These are phyloP conservation scores for Anolis carolinensis DNA, from an alignment of 2,113 vertebrate genomes.

Conservation along the genomic window DNA sequence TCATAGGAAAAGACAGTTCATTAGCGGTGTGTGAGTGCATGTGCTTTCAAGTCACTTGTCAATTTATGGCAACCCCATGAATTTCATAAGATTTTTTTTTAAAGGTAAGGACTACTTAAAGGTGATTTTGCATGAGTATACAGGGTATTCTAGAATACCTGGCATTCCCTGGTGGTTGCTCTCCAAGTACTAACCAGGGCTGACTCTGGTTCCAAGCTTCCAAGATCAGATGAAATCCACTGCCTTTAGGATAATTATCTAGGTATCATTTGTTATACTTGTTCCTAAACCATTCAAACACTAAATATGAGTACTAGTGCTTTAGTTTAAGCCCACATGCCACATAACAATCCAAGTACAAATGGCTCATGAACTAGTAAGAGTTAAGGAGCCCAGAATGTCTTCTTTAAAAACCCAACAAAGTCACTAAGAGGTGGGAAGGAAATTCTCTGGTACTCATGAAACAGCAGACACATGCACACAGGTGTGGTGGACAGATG, in stretches of 20 bases:
- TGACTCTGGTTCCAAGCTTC: too few species aligned
- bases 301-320: neutral
- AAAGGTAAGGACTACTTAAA: too few species aligned
- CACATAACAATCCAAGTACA: neutral
- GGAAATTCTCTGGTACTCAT: neutral
- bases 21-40: neutral
- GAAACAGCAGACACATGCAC: conserved; percentile 32
- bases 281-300: neutral
- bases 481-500: conserved; percentile 7
- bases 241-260: too few species aligned
- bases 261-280: neutral
- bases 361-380: neutral
- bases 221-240: too few species aligned
- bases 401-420: too few species aligned
- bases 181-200: too few species aligned
- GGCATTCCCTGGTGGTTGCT: too few species aligned
- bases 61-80: too few species aligned
- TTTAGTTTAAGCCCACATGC: neutral
- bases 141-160: too few species aligned
- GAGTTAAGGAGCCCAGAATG: neutral
- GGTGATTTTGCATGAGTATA: too few species aligned
- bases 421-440: neutral
- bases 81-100: too few species aligned
- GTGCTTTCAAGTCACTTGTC: too few species aligned
- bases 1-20: neutral